phyloP scores from a whole-genome alignment of 2,888 invertebrate genomes.

The Eristalis intricaria region DNA sequence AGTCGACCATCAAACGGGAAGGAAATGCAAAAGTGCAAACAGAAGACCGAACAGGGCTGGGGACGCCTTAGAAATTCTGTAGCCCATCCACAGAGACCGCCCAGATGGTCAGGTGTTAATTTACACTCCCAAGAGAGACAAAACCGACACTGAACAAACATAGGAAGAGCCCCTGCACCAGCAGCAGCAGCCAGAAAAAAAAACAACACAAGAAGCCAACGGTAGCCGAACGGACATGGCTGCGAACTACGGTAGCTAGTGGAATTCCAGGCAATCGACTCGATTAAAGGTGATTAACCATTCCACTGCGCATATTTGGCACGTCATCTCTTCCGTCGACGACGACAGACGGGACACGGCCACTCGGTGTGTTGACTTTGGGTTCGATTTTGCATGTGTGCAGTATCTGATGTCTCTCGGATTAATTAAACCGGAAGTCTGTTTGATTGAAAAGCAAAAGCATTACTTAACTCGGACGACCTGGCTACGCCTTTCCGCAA shows the following conservation, averaged over 20 bases:
- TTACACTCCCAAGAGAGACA: constrained; percentile 66
- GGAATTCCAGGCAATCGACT: constrained; percentile 69
- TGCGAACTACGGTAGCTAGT: not conserved
- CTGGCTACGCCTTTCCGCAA: constrained; percentile 26
- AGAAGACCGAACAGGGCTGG: constrained; percentile 12
- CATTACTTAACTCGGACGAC: constrained; percentile 30
- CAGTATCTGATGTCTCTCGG: constrained; percentile 10
- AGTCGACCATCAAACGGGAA: constrained; percentile 56
- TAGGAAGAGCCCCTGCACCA: not conserved
- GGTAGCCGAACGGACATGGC: constrained; percentile 8
- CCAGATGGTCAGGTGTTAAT: constrained; percentile 72
- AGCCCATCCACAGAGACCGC: constrained; percentile 60
- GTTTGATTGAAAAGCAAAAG: constrained; percentile 66
- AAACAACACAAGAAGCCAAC: constrained; percentile 10
- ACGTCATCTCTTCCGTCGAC: constrained; percentile 57
- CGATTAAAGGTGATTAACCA: constrained; percentile 71
- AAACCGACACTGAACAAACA: constrained; percentile 55
- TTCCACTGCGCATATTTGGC: constrained; percentile 64
- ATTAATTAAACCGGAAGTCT: constrained; percentile 72
- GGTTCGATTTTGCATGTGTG: constrained; percentile 7
- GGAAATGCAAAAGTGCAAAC: constrained; percentile 63
- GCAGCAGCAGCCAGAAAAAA: not conserved
- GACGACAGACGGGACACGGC: not conserved
- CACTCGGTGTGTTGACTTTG: constrained; percentile 43
- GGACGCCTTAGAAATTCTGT: constrained; percentile 59